phyloP scores from a whole-genome alignment of 2,888 invertebrate species.

The Alcis repandata region DNA sequence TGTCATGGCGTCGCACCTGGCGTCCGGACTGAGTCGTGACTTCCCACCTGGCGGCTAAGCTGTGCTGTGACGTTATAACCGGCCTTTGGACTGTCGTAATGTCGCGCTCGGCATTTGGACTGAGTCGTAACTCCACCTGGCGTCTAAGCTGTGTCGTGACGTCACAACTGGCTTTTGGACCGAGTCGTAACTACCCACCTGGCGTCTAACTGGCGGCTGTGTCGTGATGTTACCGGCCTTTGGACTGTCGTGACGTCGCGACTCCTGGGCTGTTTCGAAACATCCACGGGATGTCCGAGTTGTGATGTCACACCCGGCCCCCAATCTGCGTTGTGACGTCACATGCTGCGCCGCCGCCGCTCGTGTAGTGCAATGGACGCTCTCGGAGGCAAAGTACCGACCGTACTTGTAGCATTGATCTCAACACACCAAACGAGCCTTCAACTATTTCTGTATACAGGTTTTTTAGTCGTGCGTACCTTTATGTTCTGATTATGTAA shows the following conservation, averaged over 20 bases:
- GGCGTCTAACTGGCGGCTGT: background rate
- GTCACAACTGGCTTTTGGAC: background rate
- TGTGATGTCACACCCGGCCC: background rate
- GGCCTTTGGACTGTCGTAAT: background rate
- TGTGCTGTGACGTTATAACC: background rate
- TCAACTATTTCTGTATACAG: slow-evolving; percentile 50
- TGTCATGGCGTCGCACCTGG: background rate
- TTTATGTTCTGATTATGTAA: slow-evolving; percentile 23
- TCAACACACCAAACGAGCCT: slow-evolving; percentile 69
- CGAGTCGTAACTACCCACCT: no score
- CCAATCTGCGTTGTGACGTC: background rate
- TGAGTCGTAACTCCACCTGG: background rate
- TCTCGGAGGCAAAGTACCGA: slow-evolving; percentile 36
- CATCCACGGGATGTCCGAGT: no score
- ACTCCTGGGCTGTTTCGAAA: background rate
- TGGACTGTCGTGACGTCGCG: background rate
- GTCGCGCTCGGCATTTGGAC: no score
- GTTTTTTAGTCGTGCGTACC: slow-evolving; percentile 38
- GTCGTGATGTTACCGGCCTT: background rate
- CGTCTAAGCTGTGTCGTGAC: background rate
- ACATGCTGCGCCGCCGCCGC: background rate
- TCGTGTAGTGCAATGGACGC: slow-evolving; percentile 33
- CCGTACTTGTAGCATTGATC: slow-evolving; percentile 58
- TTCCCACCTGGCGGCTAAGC: no score
- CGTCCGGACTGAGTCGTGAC: no score